phyloP scores from a whole-genome alignment of 2,888 invertebrate species.

The Brassicogethes aeneus region DNA sequence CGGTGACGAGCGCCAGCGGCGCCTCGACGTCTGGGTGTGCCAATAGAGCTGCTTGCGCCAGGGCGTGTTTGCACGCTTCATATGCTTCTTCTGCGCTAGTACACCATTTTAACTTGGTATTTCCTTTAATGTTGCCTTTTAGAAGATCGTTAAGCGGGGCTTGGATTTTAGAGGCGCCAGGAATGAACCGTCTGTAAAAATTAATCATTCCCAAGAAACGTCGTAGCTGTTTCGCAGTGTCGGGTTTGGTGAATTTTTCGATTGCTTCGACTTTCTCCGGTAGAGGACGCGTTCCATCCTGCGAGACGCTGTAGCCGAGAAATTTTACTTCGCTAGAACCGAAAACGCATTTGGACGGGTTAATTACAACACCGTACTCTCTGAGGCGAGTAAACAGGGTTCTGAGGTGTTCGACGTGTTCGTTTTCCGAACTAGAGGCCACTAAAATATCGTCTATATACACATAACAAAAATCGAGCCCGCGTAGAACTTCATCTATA shows the following conservation, averaged over 20 bases:
- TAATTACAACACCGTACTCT: constrained; percentile 25
- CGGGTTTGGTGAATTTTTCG: constrained; percentile 14
- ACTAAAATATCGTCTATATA: constrained; percentile 36
- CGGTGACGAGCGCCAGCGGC: not conserved
- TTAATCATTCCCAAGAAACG: constrained; percentile 14
- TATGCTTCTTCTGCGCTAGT: constrained; percentile 4
- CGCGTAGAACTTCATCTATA: constrained; percentile 26
- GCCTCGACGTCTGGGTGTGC: constrained; percentile 11
- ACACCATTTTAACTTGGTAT: constrained; percentile 5
- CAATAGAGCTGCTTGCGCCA: constrained; percentile 20
- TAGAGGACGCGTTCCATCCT: constrained; percentile 25
- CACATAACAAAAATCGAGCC: constrained; percentile 25
- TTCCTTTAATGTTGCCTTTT: constrained; percentile 1
- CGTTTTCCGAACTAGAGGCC: constrained; percentile 13
- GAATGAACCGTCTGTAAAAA: constrained; percentile 12
- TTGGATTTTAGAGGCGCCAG: constrained; percentile 8
- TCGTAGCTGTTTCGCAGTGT: constrained; percentile 6
- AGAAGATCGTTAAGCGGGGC: constrained; percentile 9
- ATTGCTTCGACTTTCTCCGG: constrained; percentile 27
- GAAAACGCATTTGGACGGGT: constrained; percentile 29
- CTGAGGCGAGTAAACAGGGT: constrained; percentile 19
- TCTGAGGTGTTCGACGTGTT: constrained; percentile 23
- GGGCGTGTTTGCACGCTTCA: constrained; percentile 4
- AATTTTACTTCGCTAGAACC: constrained; percentile 18
- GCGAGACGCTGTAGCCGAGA: constrained; percentile 21